Conservation (phyloP, 2,888 invertebrate genomes). For the Imbricaverruca yamaguchii region DNA sequence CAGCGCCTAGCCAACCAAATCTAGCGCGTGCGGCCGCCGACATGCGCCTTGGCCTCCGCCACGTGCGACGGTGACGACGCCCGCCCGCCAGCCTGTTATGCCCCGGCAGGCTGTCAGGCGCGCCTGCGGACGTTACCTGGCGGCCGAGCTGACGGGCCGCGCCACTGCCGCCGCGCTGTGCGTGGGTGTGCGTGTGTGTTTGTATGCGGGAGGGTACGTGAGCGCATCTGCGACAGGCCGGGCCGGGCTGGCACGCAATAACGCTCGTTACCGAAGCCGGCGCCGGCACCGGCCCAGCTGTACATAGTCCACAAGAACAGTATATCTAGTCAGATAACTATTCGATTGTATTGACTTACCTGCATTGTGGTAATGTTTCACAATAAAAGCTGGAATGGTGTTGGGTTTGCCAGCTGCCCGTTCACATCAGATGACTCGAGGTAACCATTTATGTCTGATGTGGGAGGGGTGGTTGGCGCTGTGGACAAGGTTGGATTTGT, state of each 20-base stretch:
- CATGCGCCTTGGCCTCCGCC: not conserved
- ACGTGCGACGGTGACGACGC: not conserved
- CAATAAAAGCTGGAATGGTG: not conserved
- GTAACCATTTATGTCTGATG: no score
- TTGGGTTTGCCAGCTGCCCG: no score
- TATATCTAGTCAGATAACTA: slow-evolving; percentile 9
- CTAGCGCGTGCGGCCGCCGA: not conserved
- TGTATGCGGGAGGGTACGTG: not conserved
- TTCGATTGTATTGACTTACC: slow-evolving; percentile 9
- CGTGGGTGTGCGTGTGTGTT: not conserved
- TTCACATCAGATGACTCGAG: no score
- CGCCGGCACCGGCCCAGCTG: not conserved
- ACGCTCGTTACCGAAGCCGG: not conserved
- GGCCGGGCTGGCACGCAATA: slow-evolving; percentile 71
- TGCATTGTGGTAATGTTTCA: slow-evolving; percentile 21
- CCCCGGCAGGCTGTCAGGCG: not conserved
- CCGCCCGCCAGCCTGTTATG: not conserved
- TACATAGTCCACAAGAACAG: not conserved
- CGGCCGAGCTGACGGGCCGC: not conserved
- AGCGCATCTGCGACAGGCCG: not conserved
- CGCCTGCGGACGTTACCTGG: not conserved
- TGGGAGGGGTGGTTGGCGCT: no score
- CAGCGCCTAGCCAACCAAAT: not conserved
- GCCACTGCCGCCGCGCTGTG: not conserved
- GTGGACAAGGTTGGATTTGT: no score